A percentile compares a stretch with the other conserved stretches of the same genome.
Evolutionary conservation across 1,140 invertebrate genomes (phyloP).

Genomic region (Drosophila ananassae): DNA sequence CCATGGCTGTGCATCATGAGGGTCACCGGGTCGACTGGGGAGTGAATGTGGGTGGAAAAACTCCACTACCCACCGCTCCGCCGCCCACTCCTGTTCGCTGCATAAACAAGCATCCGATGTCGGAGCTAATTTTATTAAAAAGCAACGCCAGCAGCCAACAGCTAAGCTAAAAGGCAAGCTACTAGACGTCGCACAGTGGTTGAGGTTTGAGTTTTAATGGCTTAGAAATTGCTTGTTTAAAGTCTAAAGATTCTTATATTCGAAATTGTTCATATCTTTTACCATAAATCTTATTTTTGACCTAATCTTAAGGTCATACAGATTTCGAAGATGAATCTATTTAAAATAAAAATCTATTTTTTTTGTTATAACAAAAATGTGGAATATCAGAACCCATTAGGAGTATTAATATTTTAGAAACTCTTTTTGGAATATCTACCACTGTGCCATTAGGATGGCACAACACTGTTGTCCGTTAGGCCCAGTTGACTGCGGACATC

Average conservation of each 20-base stretch:
- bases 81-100: constrained; percentile 40
- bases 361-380: too few species aligned
- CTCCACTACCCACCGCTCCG: constrained; percentile 6
- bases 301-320: background rate
- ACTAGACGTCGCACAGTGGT: constrained; percentile 29
- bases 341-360: too few species aligned
- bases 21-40: constrained; percentile 37
- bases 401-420: background rate
- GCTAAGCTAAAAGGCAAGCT: constrained; percentile 56
- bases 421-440: background rate
- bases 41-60: constrained; percentile 11
- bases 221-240: background rate
- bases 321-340: too few species aligned
- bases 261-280: too few species aligned
- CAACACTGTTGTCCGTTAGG: constrained; percentile 12
- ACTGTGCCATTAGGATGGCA: constrained; percentile 12
- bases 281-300: too few species aligned
- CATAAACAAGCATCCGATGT: constrained; percentile 80
- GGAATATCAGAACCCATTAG: too few species aligned
- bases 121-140: constrained; percentile 80
- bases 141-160: constrained; percentile 58
- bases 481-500: constrained; percentile 27
- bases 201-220: background rate
- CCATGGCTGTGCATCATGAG: constrained; percentile 62
- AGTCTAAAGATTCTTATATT: background rate